phyloP scores from a whole-genome alignment of 2,888 invertebrate genomes.

The Leucophenga maculata region DNA sequence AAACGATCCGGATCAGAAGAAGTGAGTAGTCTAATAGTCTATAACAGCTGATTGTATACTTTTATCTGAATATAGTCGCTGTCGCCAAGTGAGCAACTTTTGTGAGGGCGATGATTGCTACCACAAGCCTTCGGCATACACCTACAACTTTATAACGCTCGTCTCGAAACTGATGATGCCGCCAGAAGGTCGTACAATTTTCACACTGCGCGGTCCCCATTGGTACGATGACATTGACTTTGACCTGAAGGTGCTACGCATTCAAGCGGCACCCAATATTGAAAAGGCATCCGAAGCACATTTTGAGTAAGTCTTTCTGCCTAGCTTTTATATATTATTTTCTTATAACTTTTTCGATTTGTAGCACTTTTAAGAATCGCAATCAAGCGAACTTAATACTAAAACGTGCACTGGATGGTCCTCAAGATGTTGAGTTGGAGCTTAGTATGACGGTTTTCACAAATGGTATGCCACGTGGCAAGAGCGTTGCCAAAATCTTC shows the following conservation, averaged over 20 bases:
- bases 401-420: slow-evolving; percentile 83
- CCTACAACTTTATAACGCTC: slow-evolving; percentile 94
- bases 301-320: slow-evolving; percentile 73
- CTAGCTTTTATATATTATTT: neutral
- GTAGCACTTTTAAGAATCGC: slow-evolving; percentile 74
- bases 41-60: too few species aligned
- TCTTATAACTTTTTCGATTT: slow-evolving; percentile 41
- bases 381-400: slow-evolving; percentile 86
- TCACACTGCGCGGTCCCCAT: slow-evolving; percentile 88
- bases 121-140: slow-evolving; percentile 86
- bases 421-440: slow-evolving; percentile 91
- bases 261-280: slow-evolving; percentile 78
- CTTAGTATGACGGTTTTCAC: slow-evolving; percentile 88
- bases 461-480: slow-evolving; percentile 82
- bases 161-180: slow-evolving; percentile 87
- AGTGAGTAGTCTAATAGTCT: slow-evolving; percentile 78
- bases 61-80: slow-evolving; percentile 79
- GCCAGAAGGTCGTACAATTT: slow-evolving; percentile 77
- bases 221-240: slow-evolving; percentile 84
- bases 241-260: slow-evolving; percentile 79
- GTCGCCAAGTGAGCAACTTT: slow-evolving; percentile 79
- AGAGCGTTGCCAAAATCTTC: slow-evolving; percentile 87
- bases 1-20: slow-evolving; percentile 82
- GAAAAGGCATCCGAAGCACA: slow-evolving; percentile 75
- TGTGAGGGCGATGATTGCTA: slow-evolving; percentile 85